These are phyloP conservation scores for Malurus splendens DNA, from an alignment of 2,797 vertebrate genomes.

Conservation along the genomic window DNA sequence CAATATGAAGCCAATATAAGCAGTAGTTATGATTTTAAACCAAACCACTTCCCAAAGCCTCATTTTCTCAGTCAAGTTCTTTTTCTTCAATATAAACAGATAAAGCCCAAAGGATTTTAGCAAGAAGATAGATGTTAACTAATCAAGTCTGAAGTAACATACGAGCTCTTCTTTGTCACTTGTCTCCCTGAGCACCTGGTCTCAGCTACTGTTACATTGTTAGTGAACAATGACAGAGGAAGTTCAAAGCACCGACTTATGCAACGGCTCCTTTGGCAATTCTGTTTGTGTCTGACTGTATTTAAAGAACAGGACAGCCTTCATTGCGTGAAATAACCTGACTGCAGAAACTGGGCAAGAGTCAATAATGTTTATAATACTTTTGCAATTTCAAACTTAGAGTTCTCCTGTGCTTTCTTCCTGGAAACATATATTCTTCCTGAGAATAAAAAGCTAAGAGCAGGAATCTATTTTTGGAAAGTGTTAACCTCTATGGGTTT, in stretches of 20 bases:
- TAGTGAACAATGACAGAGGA: neutral
- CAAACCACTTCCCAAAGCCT: neutral
- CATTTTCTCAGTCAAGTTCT: neutral
- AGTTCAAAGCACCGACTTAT: neutral
- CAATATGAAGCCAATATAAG: neutral
- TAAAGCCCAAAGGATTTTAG: slow-evolving; percentile 6
- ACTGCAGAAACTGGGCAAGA: neutral
- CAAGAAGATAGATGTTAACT: neutral
- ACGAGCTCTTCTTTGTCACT: neutral
- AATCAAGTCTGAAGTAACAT: slow-evolving; percentile 14
- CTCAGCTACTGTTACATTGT: neutral
- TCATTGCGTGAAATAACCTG: neutral
- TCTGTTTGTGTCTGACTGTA: neutral
- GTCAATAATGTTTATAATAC: neutral
- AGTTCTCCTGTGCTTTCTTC: neutral
- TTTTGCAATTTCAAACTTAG: neutral
- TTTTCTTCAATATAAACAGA: slow-evolving; percentile 14
- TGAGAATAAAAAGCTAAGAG: neutral
- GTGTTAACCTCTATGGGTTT: neutral
- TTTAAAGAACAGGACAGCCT: neutral
- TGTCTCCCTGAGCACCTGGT: slow-evolving; percentile 7
- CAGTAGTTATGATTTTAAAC: slow-evolving; percentile 10
- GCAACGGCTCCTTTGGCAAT: neutral
- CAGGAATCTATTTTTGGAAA: neutral
- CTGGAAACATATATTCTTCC: neutral